Evolutionary conservation across 53 echinoderm and acorn worm genomes (phyloP), one percentile per base, ranked within the genome.

Genomic region (Hippasteria phrygiana): DNA sequence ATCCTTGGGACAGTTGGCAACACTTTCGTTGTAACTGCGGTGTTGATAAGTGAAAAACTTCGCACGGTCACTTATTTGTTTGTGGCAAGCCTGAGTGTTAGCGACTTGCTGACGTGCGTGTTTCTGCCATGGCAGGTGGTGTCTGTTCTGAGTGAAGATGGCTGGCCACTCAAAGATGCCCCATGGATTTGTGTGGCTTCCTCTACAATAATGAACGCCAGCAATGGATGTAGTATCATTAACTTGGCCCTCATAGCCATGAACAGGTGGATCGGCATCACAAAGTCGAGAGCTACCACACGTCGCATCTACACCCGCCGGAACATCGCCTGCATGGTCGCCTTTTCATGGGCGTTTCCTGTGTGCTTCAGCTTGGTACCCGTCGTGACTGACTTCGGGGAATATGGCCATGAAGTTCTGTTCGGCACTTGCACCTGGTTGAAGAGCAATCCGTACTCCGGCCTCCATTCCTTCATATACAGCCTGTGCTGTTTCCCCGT

Each of bases 161-260:
- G 64, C 32, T 91, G 91, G 91, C 91, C 91, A 28, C 91, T n/a
- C 87, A 88, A 20, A 55, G n/a, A 89, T 6, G 89, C 89, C 78
- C 80, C 92, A 41, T 91, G 94, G 42, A 87, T 65, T 62, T 87
- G 82, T 31, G 89, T 84, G 32, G 92, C 90, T 14, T 7, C 5
- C 11, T 7, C 46, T 5, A 11, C 11, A 11, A 11, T 7, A 45
- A 45, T 45, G 11, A 45, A 45, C 11, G 46, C 46, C 5, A 45
- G 46, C 46, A 45, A 7, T 45, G 46, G 46, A 45, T 45, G 46
- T 11, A 11, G 46, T 45, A 45, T 5, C 46, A 45, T 11, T 11
- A 45, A 5, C 11, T 45, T 7, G 11, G 5, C 46, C 11, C 46
- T 45, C 46, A 45, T 45, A 45, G 46, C 5, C 11, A 45, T 45